Evolutionary conservation across 2,113 vertebrate genomes (phyloP), one percentile per base, ranked within the genome.

Genomic region (Lontra canadensis): DNA sequence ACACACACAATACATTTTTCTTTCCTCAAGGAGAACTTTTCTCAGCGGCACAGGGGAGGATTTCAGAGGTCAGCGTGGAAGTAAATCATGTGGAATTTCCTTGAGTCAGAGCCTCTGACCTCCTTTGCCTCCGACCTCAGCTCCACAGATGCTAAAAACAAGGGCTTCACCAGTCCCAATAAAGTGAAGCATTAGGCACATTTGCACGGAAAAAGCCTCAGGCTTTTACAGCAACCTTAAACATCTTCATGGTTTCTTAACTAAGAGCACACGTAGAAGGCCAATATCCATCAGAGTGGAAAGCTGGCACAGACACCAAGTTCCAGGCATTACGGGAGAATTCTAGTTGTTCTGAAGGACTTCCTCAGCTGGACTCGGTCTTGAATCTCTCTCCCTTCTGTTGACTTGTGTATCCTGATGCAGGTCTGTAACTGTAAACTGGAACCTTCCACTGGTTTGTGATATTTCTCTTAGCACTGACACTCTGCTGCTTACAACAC

Each of bases 41-140:
- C 86, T 97, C 97, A 90, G 96, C 93, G 95, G 26, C 97, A 92
- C 42, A 95, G 73, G 26, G 34, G 29, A 59, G n/a, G 57, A 39
- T 97, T 92, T 97, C 97, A 97, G 97, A 98, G 97, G 95, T 88
- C 96, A 97, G 93, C 98, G 39, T 98, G 97, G 97, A 98, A 98
- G 97, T 87, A 96, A 96, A 23, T 39, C 57, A 34, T 82, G 59
- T 29, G 57, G 52, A 81, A 94, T 67, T 97, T 98, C 98, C 87
- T 96, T 8, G 94, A 93, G 93, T 90, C 47, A 25, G 93, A 97
- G 79, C 87, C 84, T 95, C 93, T 90, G 94, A 93, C 95, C 90
- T 92, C 88, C 42, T 69, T 80, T 12, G 47, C 31, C 25, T 83
- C 39, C 2, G 1, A 15, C 26, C 57, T 84, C 55, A 57, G 12